Evolutionary conservation across 2,888 invertebrate genomes (phyloP), one percentile per base, ranked within the genome.

Genomic region (Rhimphoctona megacephalus): DNA sequence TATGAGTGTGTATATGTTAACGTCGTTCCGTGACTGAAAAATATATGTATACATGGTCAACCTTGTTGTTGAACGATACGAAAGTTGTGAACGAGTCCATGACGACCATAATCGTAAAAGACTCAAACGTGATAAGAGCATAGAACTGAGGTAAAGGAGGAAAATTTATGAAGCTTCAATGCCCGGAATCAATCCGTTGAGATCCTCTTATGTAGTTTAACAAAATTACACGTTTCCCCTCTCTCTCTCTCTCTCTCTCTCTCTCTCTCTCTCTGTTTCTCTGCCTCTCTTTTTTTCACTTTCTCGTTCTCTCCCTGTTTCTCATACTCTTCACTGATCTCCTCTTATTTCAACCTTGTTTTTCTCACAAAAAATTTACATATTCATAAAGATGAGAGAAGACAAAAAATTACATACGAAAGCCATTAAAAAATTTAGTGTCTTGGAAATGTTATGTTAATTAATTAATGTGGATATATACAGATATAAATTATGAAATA

Each of bases 131-230:
- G 78, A 85, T 80, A 80, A 80, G 78, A 80, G 64, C 54, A 80
- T 76, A 72, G 77, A 81, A 81, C 73, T 76, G 49, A 81, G 80
- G 81, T 67, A 82, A 74, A 73, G 57, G 52, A 73, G 66, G 79
- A 86, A 85, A 85, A 92, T 93, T 93, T 93, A 92, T 92, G 92
- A 91, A 88, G 89, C 90, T 89, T 85, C 90, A 90, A 92, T 92
- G 92, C 91, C 91, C 91, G 92, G 92, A 93, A 93, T 93, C 93
- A 93, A 93, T 93, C 91, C 91, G 85, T 88, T 77, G 76, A 74
- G 74, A 80, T 83, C 82, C 88, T 88, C 89, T 89, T 74, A 81
- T 85, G 83, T 91, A 89, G 91, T 92, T 92, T 91, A 90, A 86
- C 88, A 76, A 92, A 91, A 93, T 93, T 93, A 92, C 90, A 92